Percentiles rank a stretch among this genome's conserved stretches.
Evolutionary conservation across 2,888 invertebrate species (phyloP).

Genomic region (Diaprepes abbreviatus): DNA sequence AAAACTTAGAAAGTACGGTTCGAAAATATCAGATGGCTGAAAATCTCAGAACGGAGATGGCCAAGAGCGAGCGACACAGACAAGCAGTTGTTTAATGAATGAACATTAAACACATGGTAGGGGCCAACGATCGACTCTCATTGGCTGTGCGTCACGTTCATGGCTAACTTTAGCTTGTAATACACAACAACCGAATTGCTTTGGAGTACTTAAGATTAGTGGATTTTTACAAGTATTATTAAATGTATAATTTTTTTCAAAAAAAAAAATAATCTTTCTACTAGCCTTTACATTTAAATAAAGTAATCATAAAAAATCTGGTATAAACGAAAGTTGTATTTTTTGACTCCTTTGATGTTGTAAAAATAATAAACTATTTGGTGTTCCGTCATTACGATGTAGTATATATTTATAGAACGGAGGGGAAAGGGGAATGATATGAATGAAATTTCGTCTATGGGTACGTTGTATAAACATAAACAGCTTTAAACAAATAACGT

Average conservation of each 20-base stretch:
- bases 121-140: slow-evolving; percentile 47
- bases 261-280: not conserved
- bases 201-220: slow-evolving; percentile 13
- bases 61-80: slow-evolving; percentile 38
- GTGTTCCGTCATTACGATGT: not conserved
- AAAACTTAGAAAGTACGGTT: slow-evolving; percentile 26
- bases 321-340: not conserved
- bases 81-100: slow-evolving; percentile 59
- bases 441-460: slow-evolving; percentile 39
- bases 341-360: not conserved
- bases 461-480: slow-evolving; percentile 34
- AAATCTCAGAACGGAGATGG: slow-evolving; percentile 39
- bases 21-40: slow-evolving; percentile 40
- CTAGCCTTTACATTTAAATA: not conserved
- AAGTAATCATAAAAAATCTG: not conserved
- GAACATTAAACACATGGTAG: slow-evolving; percentile 60
- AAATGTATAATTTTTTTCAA: not conserved
- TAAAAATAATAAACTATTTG: not conserved
- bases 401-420: slow-evolving; percentile 28
- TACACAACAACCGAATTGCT: slow-evolving; percentile 26
- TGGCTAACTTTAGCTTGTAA: slow-evolving; percentile 43
- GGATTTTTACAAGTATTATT: not conserved
- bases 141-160: slow-evolving; percentile 45
- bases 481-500: not conserved
- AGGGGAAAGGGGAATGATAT: slow-evolving; percentile 15